Base-by-base conservation (phyloP, 2,797 vertebrate genomes). In the Poeciliopsis turneri region DNA sequence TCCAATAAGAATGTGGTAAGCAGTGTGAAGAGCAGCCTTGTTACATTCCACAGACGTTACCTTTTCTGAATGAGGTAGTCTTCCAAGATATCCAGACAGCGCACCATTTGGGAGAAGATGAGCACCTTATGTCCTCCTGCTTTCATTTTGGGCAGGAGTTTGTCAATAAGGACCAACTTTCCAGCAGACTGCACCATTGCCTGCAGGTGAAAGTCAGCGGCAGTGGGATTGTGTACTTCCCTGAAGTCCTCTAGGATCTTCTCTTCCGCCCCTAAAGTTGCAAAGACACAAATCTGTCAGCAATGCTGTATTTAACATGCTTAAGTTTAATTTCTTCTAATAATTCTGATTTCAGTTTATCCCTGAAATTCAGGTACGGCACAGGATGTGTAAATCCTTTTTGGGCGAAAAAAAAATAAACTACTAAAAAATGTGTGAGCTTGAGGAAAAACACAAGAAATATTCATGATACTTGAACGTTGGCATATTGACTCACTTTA, bases 41-140 rank as follows among this genome's bases (percentile, higher is more conserved):
- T 5, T 36, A 28, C 45, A 23, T 61, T 46, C 4, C 4, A 15
- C 47, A 47, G 41, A 28, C 15, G 10, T 77, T 93, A 99, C 98
- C 98, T 97, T 95, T 97, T 99, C 94, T 99, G 98, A 92, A 99
- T 98, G 90, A 99, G 98, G 93, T 99, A 99, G 94, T 99, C 98
- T 95, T 99, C 98, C 87, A 99, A 94, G 88, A 99, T 99, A 95
- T 99, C 98, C 82, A 99, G 96, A 87, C 98, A 99, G 90, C 98
- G 98, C 74, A 99, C 98, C 98, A 99, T 99, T 81, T 99, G 98
- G 88, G 98, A 99, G 94, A 99, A 99, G 91, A 99, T 98, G 82
- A 99, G 98, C 79, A 99, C 98, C 89, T 98, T 99, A 93, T 99
- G 98, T 64, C 98, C 98, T 55, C 98, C 98, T 10, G 97, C 97